phyloP scores from a whole-genome alignment of 1,140 invertebrate species.

The Halyomorpha halys region DNA sequence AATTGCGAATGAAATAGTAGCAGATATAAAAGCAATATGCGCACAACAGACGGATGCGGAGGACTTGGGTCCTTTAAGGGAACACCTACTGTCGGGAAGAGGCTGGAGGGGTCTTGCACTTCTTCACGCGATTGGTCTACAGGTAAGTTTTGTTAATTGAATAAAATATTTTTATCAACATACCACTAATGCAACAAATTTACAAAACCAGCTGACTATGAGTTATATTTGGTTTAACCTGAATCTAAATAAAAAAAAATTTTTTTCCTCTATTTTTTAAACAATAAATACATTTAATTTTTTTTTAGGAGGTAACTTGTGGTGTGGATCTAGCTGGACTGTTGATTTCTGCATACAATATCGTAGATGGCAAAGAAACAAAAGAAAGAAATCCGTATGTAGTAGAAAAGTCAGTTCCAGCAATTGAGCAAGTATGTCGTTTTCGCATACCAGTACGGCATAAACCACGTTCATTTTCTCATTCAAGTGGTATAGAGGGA shows the following conservation, averaged over 20 bases:
- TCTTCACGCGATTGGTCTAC: conserved; percentile 45
- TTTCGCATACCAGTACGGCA: background rate
- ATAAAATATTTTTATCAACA: no score
- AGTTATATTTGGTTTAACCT: no score
- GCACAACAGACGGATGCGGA: background rate
- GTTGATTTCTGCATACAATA: background rate
- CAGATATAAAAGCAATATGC: conserved; percentile 19
- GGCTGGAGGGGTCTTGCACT: conserved; percentile 50
- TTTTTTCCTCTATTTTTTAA: no score
- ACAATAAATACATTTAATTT: no score
- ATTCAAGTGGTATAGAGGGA: conserved; percentile 20
- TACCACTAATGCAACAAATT: no score
- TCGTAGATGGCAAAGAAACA: background rate
- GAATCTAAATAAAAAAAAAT: no score
- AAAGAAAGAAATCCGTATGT: background rate
- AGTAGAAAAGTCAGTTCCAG: background rate
- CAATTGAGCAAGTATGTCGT: background rate
- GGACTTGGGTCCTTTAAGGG: conserved; percentile 4
- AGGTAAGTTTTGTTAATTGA: conserved; percentile 34
- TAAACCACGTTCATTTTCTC: background rate
- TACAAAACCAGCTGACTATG: no score
- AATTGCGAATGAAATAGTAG: conserved; percentile 14
- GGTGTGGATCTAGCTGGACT: background rate
- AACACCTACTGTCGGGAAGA: conserved; percentile 44
- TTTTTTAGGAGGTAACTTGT: conserved; percentile 16